phyloP scores from a whole-genome alignment of 2,888 invertebrate species.

The Sesia bembeciformis region DNA sequence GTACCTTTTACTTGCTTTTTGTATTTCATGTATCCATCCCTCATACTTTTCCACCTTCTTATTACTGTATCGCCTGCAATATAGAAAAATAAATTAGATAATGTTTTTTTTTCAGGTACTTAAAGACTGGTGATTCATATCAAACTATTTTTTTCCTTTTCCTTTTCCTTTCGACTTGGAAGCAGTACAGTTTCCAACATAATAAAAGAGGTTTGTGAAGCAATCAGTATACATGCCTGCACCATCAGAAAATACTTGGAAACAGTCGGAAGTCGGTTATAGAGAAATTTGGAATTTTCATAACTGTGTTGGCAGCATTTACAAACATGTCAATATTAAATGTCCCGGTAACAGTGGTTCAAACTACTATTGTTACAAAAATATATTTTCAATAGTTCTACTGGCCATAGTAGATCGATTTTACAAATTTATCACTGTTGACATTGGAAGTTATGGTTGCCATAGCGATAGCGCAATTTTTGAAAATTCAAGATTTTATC shows the following conservation, averaged over 20 bases:
- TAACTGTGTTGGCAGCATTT: constrained; percentile 10
- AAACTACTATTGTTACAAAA: constrained; percentile 5
- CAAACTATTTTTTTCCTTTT: too few relatives aligned
- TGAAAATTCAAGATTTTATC: not conserved
- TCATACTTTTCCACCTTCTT: constrained; percentile 5
- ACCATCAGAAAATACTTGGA: constrained; percentile 6
- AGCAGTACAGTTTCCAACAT: constrained; percentile 4
- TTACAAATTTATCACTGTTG: not conserved
- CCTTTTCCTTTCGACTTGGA: constrained; percentile 6
- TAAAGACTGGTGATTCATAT: too few relatives aligned
- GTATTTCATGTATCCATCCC: constrained; percentile 6
- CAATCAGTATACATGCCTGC: constrained; percentile 6
- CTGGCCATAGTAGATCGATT: not conserved
- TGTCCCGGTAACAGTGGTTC: constrained; percentile 5
- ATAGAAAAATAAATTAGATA: too few relatives aligned
- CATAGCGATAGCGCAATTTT: not conserved
- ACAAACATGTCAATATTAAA: too few relatives aligned
- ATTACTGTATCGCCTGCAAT: constrained; percentile 1
- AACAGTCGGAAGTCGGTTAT: constrained; percentile 5
- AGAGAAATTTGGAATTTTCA: constrained; percentile 9
- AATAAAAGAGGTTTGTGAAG: constrained; percentile 4
- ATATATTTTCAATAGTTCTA: constrained; percentile 1
- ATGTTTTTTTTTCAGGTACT: too few relatives aligned
- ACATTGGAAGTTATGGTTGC: not conserved
- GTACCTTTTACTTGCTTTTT: constrained; percentile 4